Evolutionary conservation across 2,113 vertebrate species (phyloP).

Genomic region (Ophthalmolycus amberensis): DNA sequence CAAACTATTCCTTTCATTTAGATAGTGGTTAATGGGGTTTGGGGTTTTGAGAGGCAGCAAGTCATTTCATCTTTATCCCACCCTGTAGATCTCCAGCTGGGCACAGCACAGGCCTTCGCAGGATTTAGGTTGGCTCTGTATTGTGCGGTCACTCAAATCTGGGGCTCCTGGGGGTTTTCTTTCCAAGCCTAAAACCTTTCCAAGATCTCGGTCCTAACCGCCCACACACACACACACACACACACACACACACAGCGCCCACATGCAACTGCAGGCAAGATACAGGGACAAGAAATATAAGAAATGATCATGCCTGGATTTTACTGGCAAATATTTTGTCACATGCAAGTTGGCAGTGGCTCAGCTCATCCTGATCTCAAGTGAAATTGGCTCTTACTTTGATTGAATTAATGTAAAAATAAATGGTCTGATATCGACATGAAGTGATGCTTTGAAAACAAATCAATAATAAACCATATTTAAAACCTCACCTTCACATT

Average conservation of each 20-base stretch:
- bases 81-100: not conserved
- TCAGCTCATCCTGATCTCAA: not conserved
- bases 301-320: not conserved
- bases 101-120: not conserved
- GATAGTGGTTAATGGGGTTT: not conserved
- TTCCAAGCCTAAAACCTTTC: not conserved
- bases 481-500: conserved; percentile 1
- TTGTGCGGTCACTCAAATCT: not conserved
- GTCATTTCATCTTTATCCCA: not conserved
- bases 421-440: not conserved
- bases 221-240: not conserved
- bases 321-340: not conserved
- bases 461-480: not conserved
- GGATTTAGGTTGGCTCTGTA: not conserved
- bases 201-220: conserved; percentile 2
- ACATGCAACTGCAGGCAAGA: not conserved
- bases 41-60: not conserved
- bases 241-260: not conserved
- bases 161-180: not conserved
- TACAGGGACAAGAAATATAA: not conserved
- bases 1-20: not conserved
- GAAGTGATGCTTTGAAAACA: not conserved
- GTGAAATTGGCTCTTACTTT: not conserved
- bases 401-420: not conserved
- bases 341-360: not conserved